These are phyloP conservation scores for Tursiops truncatus DNA, from an alignment of 2,113 vertebrate species.

Conservation along the genomic window DNA sequence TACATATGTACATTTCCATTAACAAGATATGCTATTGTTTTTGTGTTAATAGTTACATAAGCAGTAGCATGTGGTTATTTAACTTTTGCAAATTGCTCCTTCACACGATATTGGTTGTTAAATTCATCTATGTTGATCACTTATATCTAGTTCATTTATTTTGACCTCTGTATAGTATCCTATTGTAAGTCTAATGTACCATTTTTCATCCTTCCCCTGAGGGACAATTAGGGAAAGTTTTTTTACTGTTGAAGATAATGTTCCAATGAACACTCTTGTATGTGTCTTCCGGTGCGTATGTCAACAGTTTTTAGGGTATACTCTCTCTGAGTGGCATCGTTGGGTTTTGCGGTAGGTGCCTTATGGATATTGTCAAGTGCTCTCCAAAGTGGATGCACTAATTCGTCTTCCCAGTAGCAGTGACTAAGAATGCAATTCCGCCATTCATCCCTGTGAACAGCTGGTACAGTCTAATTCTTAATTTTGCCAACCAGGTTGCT, in stretches of 20 bases:
- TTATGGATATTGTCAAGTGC: not conserved
- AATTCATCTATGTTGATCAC: not conserved
- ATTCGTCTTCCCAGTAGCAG: not conserved
- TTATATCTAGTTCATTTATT: not conserved
- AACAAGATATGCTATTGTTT: not conserved
- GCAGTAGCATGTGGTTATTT: not conserved
- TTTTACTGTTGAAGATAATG: not conserved
- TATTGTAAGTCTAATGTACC: not conserved
- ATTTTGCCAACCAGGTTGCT: not conserved
- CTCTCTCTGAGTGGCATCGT: not conserved
- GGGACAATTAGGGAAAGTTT: not conserved
- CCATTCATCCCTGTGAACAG: not conserved
- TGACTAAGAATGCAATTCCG: not conserved
- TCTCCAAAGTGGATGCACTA: not conserved
- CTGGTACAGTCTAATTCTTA: not conserved
- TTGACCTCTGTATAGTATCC: conserved; percentile 16
- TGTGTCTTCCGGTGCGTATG: not conserved
- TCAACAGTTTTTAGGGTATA: not conserved
- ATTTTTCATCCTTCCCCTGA: not conserved
- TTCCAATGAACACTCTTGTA: not conserved
- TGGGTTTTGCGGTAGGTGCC: not conserved
- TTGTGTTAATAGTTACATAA: conserved; percentile 1
- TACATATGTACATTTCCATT: not conserved
- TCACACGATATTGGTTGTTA: not conserved
- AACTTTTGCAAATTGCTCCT: conserved; percentile 4